Evolutionary conservation across 2,888 invertebrate species (phyloP).

Genomic region (Orthosia gothica): DNA sequence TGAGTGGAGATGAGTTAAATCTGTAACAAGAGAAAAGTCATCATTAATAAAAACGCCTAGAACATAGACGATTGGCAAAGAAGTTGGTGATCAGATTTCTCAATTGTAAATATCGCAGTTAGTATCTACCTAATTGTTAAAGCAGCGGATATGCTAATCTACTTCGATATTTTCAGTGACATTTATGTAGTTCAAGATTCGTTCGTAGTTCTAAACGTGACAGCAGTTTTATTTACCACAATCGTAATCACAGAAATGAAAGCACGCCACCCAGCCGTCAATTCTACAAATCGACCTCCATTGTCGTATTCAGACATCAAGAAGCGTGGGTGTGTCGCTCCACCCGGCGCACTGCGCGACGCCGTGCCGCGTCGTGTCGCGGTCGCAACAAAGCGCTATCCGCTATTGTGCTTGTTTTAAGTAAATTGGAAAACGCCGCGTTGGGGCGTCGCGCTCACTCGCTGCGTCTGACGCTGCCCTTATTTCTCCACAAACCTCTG

Average conservation of each 20-base stretch:
- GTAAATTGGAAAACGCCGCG: constrained; percentile 82
- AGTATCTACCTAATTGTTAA: too few species aligned
- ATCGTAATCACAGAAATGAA: constrained; percentile 31
- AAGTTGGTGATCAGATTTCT: too few species aligned
- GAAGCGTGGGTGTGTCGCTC: constrained; percentile 56
- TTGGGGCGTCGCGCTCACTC: constrained; percentile 33
- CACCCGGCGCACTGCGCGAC: constrained; percentile 33
- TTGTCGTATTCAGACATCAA: constrained; percentile 34
- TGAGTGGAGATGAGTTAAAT: constrained; percentile 18
- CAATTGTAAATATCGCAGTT: too few species aligned
- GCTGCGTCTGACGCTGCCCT: constrained; percentile 75
- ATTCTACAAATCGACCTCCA: constrained; percentile 34
- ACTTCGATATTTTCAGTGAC: too few species aligned
- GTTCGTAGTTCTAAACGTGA: neutral
- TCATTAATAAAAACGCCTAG: too few species aligned
- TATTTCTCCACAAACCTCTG: constrained; percentile 54
- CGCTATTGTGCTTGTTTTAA: constrained; percentile 83
- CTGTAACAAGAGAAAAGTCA: constrained; percentile 64
- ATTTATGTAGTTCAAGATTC: too few species aligned
- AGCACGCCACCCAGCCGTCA: neutral
- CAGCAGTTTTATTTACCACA: constrained; percentile 5
- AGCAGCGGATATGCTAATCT: too few species aligned
- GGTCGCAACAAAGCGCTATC: constrained; percentile 69
- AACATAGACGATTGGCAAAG: too few species aligned
- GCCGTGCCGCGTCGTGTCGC: constrained; percentile 49